Evolutionary conservation across 64 coral and sea anemone genomes (phyloP).

Genomic region (Montipora sp.): DNA sequence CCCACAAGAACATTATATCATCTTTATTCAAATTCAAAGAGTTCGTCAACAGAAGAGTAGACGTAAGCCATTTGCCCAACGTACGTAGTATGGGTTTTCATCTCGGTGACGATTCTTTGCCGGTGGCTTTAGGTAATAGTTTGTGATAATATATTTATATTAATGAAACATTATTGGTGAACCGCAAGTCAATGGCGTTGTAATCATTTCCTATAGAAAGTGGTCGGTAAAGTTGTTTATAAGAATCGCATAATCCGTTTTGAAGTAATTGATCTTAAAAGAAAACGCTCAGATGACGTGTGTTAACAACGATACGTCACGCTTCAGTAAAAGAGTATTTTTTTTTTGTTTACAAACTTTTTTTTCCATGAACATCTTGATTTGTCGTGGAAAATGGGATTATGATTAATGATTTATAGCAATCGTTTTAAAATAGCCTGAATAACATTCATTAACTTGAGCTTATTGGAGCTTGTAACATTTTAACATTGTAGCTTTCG

Average conservation of each 20-base stretch:
- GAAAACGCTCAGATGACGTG: conserved; percentile 20
- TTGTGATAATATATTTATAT: background rate
- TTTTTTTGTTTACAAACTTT: too few relatives aligned
- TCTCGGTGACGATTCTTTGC: too few relatives aligned
- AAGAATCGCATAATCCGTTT: conserved; percentile 11
- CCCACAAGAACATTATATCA: background rate
- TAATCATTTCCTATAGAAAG: background rate
- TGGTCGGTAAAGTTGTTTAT: background rate
- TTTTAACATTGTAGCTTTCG: too few relatives aligned
- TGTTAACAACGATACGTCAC: background rate
- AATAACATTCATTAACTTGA: too few relatives aligned
- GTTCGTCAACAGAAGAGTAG: background rate
- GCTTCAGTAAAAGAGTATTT: background rate
- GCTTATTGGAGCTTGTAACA: too few relatives aligned
- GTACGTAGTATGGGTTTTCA: background rate
- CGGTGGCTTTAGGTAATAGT: background rate
- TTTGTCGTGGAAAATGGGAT: too few relatives aligned
- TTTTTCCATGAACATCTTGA: too few relatives aligned
- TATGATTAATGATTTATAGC: too few relatives aligned
- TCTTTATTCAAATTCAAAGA: background rate
- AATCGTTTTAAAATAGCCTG: too few relatives aligned
- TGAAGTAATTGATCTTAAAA: background rate
- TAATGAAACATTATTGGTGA: background rate
- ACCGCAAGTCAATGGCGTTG: background rate
- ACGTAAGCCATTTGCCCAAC: too few relatives aligned